phyloP scores from a whole-genome alignment of 1,140 invertebrate species.

The Drosophila rhopaloa region DNA sequence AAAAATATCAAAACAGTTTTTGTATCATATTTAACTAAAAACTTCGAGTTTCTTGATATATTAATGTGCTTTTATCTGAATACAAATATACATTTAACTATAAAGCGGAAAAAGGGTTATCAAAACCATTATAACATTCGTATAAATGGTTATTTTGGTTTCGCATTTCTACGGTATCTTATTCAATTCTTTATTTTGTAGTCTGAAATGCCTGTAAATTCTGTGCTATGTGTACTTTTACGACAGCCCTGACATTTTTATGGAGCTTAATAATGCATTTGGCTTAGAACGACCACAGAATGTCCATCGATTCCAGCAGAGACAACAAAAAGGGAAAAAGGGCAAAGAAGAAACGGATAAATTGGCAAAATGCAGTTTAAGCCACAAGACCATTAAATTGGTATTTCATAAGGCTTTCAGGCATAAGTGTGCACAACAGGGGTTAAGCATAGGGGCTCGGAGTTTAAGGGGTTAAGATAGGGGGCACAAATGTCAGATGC shows the following conservation, averaged over 20 bases:
- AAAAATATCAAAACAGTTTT: background rate
- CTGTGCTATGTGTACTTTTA: conserved; percentile 5
- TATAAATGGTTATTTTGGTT: no score
- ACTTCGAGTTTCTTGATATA: no score
- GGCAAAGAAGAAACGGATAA: background rate
- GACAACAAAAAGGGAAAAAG: conserved; percentile 1
- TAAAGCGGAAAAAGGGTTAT: no score
- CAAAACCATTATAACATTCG: no score
- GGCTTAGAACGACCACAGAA: conserved; percentile 36
- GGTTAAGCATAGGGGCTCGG: conserved; percentile 12
- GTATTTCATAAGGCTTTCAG: conserved; percentile 27
- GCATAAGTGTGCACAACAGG: conserved; percentile 11
- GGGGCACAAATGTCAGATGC: conserved; percentile 16
- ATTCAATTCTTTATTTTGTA: background rate
- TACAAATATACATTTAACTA: no score
- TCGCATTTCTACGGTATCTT: background rate
- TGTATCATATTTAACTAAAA: no score
- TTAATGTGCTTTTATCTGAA: no score
- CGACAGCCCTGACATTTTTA: conserved; percentile 34
- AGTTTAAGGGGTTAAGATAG: background rate
- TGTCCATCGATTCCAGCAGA: conserved; percentile 20
- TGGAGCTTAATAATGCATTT: conserved; percentile 49
- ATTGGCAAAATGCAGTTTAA: conserved; percentile 26
- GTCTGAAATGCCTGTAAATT: background rate
- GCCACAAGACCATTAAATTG: conserved; percentile 33